A percentile compares a stretch with the other conserved stretches of the same genome.
Evolutionary conservation across 2,797 vertebrate genomes (phyloP).

Genomic region (Rhynchonycteris naso): DNA sequence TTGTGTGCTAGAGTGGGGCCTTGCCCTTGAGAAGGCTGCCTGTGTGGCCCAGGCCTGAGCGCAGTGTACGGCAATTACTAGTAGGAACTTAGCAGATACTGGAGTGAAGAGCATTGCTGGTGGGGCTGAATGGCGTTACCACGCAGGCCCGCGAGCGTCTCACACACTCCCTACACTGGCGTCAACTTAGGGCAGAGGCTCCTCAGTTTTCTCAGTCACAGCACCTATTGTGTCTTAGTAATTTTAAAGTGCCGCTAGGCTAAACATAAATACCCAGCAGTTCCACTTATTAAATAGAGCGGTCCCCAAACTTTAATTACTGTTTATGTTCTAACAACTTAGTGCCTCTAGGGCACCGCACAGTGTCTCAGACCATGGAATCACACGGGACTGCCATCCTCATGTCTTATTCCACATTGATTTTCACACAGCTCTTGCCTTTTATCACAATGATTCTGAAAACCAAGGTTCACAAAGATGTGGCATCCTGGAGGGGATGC

Average conservation of each 20-base stretch:
- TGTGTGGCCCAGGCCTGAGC: neutral
- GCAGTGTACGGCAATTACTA: neutral
- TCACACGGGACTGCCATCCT: neutral
- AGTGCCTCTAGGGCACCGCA: neutral
- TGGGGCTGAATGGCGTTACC: neutral
- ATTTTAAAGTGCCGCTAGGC: neutral
- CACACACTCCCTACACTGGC: neutral
- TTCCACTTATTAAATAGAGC: conserved; percentile 12
- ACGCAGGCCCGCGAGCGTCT: neutral
- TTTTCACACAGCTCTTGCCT: neutral
- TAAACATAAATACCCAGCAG: neutral
- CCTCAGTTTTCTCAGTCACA: neutral
- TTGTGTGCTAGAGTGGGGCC: neutral
- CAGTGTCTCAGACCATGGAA: neutral
- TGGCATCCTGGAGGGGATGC: neutral
- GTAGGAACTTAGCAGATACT: neutral
- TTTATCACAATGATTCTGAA: neutral
- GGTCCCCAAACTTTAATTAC: neutral
- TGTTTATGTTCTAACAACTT: neutral
- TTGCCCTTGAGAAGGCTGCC: neutral
- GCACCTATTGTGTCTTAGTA: neutral
- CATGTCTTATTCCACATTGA: neutral
- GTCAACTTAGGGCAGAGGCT: neutral
- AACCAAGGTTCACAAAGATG: neutral
- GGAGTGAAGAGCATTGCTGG: neutral